A percentile compares a stretch with the other conserved stretches of the same genome.
phyloP scores from a whole-genome alignment of 2,797 vertebrate genomes.

The Strix occidentalis region DNA sequence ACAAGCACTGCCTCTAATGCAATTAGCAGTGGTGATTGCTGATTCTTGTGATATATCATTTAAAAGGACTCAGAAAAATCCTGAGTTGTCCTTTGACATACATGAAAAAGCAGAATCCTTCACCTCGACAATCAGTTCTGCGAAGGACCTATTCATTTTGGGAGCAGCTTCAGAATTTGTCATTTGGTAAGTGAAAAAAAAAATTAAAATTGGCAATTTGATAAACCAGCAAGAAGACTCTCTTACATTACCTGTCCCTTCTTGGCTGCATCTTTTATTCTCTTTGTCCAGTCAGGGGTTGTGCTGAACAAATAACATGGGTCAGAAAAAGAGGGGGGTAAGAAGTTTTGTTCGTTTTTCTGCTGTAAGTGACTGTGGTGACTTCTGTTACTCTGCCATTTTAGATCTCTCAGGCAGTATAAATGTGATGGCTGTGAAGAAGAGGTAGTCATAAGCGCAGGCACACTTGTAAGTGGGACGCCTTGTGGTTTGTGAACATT shows the following conservation, averaged over 20 bases:
- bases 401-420: background rate
- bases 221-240: background rate
- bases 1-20: background rate
- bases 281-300: background rate
- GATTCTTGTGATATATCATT: background rate
- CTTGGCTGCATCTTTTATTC: background rate
- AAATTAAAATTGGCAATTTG: background rate
- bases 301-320: background rate
- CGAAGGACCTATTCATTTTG: background rate
- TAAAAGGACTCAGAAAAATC: background rate
- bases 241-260: background rate
- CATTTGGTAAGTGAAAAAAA: background rate
- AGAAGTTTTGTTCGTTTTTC: background rate
- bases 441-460: background rate
- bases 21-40: background rate
- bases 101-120: background rate
- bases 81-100: background rate
- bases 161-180: background rate
- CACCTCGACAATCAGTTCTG: background rate
- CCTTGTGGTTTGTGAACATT: background rate
- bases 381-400: background rate
- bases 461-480: accelerated
- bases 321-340: background rate
- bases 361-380: background rate
- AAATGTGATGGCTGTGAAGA: background rate